Base-by-base conservation (phyloP, 2,797 vertebrate species). In the Protonibea diacanthus region DNA sequence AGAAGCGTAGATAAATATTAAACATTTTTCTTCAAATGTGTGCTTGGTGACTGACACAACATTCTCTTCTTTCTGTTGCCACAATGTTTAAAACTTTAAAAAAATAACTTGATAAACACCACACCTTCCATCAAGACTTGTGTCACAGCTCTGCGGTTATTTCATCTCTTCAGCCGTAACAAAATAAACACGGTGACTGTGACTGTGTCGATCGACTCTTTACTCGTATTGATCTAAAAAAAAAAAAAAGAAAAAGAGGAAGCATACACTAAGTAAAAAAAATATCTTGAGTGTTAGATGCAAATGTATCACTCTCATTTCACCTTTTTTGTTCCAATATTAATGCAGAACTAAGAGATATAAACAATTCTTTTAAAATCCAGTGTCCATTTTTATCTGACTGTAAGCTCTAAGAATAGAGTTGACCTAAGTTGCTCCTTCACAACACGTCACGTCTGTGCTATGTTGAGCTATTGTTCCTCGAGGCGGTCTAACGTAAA, bases 261-360 rank as follows among this genome's bases (percentile, higher is more conserved):
- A 95, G 88, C 76, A 55, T 15, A 71, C 65, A 76, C 15, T 0
- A 2, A 48, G 74, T 84, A 88, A 92, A 93, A 92, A 38, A 94
- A 93, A 95, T 94, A 95, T 90, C 80, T 76, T 51, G 58, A 76
- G 68, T 85, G 87, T 81, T 85, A 75, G 77, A 94, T 94, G 92
- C 92, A 94, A 95, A 95, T 94, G 61, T 72, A 89, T 78, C 83
- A 78, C 77, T 94, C 78, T 94, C 94, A 91, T 93, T 94, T 95
- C 94, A 91, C 91, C 91, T 95, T 93, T 92, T 89, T 81, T 49
- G 72, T 79, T 85, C 71, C 40, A 89, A 87, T 86, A 87, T 82
- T 51, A 60, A 81, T 15, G 23, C 59, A 80, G 60, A 81, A 80
- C 66, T 71, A 13, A 12, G 57, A 72, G 9, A 81, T 40, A 44